Evolutionary conservation across 2,113 vertebrate species (phyloP).

Genomic region (Eclectus roratus): DNA sequence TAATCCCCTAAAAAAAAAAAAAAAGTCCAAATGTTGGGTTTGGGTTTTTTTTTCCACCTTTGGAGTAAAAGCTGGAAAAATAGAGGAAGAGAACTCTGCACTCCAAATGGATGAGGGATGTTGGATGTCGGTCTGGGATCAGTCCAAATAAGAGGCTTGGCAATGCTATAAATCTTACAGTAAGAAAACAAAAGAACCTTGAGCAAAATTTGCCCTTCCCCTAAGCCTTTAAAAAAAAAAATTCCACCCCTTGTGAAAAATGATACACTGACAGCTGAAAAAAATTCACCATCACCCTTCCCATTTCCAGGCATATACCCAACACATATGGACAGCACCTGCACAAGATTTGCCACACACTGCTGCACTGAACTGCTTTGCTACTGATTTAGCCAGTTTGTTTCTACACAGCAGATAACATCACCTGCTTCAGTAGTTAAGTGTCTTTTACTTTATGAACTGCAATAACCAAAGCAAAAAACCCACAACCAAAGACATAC

Average conservation of each 20-base stretch:
- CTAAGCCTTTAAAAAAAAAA: slow-evolving; percentile 56
- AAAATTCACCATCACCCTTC: slow-evolving; percentile 9
- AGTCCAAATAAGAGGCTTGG: slow-evolving; percentile 21
- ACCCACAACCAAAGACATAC: background rate
- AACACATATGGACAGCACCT: slow-evolving; percentile 47
- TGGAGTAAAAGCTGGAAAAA: slow-evolving; percentile 35
- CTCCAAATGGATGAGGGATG: slow-evolving; percentile 6
- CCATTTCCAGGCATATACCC: slow-evolving; percentile 26
- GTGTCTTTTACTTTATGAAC: background rate
- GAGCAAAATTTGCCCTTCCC: slow-evolving; percentile 24
- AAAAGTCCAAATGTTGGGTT: background rate
- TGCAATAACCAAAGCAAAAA: background rate
- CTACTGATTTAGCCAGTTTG: background rate
- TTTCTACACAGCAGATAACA: background rate
- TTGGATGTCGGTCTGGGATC: background rate
- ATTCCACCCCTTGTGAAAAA: slow-evolving; percentile 48
- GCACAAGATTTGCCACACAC: background rate
- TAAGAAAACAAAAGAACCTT: slow-evolving; percentile 42
- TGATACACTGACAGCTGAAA: slow-evolving; percentile 39
- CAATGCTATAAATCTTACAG: slow-evolving; percentile 44
- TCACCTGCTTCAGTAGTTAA: background rate
- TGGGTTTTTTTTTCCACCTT: background rate
- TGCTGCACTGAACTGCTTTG: background rate
- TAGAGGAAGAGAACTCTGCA: background rate
- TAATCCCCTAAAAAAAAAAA: background rate